A percentile compares a stretch with the other conserved stretches of the same genome.
phyloP scores from a whole-genome alignment of 2,888 invertebrate genomes.

The Lasioglossum zephyrum region DNA sequence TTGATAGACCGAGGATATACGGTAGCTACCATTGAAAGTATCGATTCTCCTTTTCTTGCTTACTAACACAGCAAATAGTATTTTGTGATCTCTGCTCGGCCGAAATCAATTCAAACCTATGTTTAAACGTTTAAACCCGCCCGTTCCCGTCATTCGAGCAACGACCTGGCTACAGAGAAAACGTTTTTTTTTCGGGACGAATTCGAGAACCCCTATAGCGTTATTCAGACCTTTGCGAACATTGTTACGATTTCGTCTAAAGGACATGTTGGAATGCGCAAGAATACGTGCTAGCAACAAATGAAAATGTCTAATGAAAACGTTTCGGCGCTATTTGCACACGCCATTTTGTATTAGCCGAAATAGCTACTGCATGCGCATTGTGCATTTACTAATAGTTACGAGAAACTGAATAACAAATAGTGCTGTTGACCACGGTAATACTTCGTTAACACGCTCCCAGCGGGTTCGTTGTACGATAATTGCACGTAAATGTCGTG shows the following conservation, averaged over 20 bases:
- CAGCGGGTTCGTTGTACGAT: background rate
- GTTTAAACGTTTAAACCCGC: slow-evolving; percentile 37
- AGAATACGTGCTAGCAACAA: background rate
- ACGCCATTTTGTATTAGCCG: background rate
- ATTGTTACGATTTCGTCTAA: background rate
- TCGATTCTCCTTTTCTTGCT: slow-evolving; percentile 18
- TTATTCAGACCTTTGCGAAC: background rate
- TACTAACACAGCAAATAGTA: slow-evolving; percentile 20
- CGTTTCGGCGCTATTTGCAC: background rate
- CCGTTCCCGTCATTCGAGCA: slow-evolving; percentile 19
- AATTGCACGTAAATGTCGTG: background rate
- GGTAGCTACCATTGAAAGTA: slow-evolving; percentile 28
- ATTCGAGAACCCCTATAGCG: background rate
- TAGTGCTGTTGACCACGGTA: background rate
- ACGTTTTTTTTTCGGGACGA: background rate
- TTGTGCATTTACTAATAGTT: background rate
- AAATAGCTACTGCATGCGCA: background rate
- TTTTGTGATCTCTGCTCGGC: slow-evolving; percentile 18
- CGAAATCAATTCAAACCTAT: slow-evolving; percentile 30
- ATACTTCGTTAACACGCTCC: background rate
- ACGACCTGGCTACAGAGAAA: slow-evolving; percentile 2
- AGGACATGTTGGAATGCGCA: background rate
- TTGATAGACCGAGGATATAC: slow-evolving; percentile 10
- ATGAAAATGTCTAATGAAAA: background rate
- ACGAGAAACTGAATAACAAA: slow-evolving; percentile 2